Evolutionary conservation across 2,888 invertebrate species (phyloP).

Genomic region (Diloba caeruleocephala): DNA sequence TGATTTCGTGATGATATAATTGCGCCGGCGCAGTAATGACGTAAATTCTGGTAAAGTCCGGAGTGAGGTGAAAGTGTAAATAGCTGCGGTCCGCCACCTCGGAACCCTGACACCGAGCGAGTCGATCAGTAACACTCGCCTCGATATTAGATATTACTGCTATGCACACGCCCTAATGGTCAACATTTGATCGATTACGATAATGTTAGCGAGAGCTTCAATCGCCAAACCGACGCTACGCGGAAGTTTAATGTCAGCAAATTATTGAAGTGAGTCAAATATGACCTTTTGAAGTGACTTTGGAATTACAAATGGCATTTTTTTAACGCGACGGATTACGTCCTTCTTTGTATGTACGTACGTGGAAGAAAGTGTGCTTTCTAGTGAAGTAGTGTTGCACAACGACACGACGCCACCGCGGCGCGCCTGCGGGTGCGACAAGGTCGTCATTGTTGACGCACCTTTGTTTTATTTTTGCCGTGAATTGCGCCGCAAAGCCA

Average conservation of each 20-base stretch:
- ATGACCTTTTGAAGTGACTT: conserved; percentile 35
- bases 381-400: conserved; percentile 63
- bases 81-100: conserved; percentile 56
- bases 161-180: conserved; percentile 30
- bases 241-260: conserved; percentile 57
- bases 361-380: conserved; percentile 77
- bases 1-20: conserved; percentile 84
- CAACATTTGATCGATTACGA: conserved; percentile 28
- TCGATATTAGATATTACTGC: conserved; percentile 27
- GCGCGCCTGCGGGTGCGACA: conserved; percentile 55
- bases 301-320: conserved; percentile 15
- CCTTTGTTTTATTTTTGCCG: conserved; percentile 69
- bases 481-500: conserved; percentile 50
- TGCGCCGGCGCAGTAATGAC: conserved; percentile 70
- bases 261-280: conserved; percentile 32
- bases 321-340: conserved; percentile 29
- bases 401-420: conserved; percentile 25
- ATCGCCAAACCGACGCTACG: conserved; percentile 10
- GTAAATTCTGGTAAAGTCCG: conserved; percentile 77
- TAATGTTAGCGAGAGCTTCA: conserved; percentile 3
- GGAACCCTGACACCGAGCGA: conserved; percentile 68
- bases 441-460: conserved; percentile 70
- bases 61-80: conserved; percentile 80
- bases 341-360: conserved; percentile 53
- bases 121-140: conserved; percentile 37